These are phyloP conservation scores for Acanthopleura granulata DNA, from an alignment of 2,888 invertebrate species.

Conservation along the genomic window DNA sequence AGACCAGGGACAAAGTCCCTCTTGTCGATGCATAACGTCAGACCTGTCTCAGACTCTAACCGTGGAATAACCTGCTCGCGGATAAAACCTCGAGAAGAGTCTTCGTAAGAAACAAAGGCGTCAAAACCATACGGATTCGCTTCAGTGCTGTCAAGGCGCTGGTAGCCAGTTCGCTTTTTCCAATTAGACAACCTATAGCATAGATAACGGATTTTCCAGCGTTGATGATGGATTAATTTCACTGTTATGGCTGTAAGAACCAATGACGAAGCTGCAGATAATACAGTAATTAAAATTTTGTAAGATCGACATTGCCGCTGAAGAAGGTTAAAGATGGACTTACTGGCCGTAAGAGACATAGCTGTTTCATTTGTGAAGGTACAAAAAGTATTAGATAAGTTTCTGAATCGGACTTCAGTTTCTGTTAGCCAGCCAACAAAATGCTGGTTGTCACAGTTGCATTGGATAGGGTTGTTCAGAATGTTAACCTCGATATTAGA, in stretches of 20 bases:
- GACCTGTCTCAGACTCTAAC: neutral
- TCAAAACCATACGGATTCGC: neutral
- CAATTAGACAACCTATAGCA: neutral
- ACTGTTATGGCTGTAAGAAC: neutral
- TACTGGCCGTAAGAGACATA: neutral
- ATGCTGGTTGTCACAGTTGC: neutral
- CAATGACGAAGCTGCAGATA: neutral
- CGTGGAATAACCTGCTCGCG: neutral
- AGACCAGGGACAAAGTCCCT: conserved; percentile 1
- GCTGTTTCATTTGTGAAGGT: neutral
- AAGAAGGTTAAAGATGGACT: neutral
- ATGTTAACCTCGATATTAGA: neutral
- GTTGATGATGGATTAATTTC: neutral
- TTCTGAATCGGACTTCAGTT: neutral
- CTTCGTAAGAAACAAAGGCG: neutral
- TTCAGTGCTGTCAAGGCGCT: neutral
- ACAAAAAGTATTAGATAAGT: neutral
- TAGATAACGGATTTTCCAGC: neutral
- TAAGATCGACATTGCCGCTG: neutral
- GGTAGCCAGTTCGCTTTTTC: neutral
- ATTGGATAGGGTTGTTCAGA: neutral
- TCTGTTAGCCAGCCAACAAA: neutral
- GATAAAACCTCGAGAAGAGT: neutral
- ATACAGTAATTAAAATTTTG: neutral
- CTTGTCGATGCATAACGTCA: conserved; percentile 1